Evolutionary conservation across 2,113 vertebrate genomes (phyloP).

Genomic region (Narcine bancroftii): DNA sequence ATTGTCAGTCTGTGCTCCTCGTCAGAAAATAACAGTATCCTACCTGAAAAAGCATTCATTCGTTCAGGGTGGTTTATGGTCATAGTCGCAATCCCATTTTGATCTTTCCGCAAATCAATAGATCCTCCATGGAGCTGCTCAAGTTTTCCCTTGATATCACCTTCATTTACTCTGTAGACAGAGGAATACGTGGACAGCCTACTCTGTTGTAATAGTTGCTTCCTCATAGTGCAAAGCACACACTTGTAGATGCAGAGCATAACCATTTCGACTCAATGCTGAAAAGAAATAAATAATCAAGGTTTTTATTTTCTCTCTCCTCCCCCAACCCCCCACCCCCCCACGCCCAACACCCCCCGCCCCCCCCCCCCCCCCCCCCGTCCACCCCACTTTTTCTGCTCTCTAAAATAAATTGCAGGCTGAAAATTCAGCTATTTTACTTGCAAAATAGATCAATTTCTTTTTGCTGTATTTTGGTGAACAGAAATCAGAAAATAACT

Average conservation of each 20-base stretch:
- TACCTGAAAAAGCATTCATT: constrained; percentile 93
- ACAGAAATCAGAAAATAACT: not conserved
- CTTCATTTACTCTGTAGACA: constrained; percentile 59
- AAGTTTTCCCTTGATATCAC: constrained; percentile 66
- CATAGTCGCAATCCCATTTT: constrained; percentile 72
- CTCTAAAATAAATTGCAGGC: not conserved
- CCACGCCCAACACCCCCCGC: too few relatives aligned
- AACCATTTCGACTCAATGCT: constrained; percentile 60
- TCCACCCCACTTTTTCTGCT: too few relatives aligned
- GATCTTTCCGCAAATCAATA: constrained; percentile 68
- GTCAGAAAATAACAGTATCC: not conserved
- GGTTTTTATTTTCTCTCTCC: not conserved
- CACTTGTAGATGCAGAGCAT: constrained; percentile 50
- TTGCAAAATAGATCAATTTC: not conserved
- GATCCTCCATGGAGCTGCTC: constrained; percentile 73
- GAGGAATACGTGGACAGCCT: constrained; percentile 55
- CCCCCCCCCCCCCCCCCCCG: too few relatives aligned
- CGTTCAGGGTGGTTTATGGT: constrained; percentile 77
- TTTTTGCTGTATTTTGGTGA: not conserved
- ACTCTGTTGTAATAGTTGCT: constrained; percentile 50
- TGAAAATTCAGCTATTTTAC: not conserved
- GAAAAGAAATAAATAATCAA: not conserved
- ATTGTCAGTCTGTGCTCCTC: not conserved
- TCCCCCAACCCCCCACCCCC: too few relatives aligned
- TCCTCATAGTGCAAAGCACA: constrained; percentile 45